Evolutionary conservation across 1,140 invertebrate genomes (phyloP).

Genomic region (Manduca sexta): DNA sequence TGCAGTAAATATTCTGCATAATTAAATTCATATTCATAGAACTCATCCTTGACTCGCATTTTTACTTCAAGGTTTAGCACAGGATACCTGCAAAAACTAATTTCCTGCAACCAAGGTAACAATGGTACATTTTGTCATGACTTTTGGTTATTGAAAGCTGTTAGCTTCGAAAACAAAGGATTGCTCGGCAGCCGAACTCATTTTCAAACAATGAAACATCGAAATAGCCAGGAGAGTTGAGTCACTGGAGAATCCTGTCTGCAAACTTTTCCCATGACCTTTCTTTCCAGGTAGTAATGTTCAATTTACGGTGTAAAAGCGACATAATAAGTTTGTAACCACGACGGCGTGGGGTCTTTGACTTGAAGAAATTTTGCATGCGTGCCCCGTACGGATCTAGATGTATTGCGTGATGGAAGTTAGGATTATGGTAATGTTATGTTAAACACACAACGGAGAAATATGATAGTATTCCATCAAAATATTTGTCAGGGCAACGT

Average conservation of each 20-base stretch:
- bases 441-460: too few relatives aligned
- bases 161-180: constrained; percentile 3
- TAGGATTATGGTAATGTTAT: background rate
- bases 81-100: too few relatives aligned
- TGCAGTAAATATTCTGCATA: too few relatives aligned
- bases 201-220: background rate
- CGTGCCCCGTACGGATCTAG: constrained; percentile 21
- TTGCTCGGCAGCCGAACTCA: background rate
- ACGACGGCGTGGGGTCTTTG: constrained; percentile 8
- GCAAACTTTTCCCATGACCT: background rate
- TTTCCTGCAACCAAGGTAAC: too few relatives aligned
- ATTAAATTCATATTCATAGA: too few relatives aligned
- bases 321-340: background rate
- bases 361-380: constrained; percentile 26
- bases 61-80: too few relatives aligned
- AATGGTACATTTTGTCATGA: too few relatives aligned
- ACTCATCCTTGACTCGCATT: background rate
- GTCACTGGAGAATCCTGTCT: constrained; percentile 1
- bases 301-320: background rate
- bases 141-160: background rate
- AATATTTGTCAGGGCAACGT: too few relatives aligned
- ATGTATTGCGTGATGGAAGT: constrained; percentile 17
- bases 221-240: constrained; percentile 1
- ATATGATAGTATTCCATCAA: too few relatives aligned
- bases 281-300: background rate